Conservation (phyloP, 2,113 vertebrate species). For the Gorsachius goisagi region DNA sequence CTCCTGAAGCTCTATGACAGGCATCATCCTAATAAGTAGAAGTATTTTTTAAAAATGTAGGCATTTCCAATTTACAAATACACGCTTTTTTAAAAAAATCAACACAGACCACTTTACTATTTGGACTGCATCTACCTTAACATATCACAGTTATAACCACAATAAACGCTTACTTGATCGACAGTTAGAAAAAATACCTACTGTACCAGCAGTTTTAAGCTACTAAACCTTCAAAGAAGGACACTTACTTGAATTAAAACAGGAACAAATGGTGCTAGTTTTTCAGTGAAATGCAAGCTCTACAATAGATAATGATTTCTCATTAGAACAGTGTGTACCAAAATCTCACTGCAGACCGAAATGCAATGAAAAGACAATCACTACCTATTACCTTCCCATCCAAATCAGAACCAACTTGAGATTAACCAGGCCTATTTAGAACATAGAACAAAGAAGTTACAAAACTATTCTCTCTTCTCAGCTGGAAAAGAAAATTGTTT, state of each 20-base stretch:
- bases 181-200: background rate
- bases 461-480: background rate
- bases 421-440: background rate
- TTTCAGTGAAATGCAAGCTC: conserved; percentile 83
- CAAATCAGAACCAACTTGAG: background rate
- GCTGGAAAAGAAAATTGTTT: background rate
- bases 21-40: conserved; percentile 65
- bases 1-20: conserved; percentile 9
- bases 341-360: background rate
- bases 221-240: background rate
- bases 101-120: background rate
- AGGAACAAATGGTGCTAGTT: conserved; percentile 72
- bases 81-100: background rate
- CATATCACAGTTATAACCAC: background rate
- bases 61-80: background rate
- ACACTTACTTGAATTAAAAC: conserved; percentile 65
- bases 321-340: background rate
- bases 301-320: conserved; percentile 51
- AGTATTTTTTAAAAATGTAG: background rate
- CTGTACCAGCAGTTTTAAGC: background rate
- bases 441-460: background rate
- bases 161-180: background rate
- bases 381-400: background rate
- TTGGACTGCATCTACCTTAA: background rate
- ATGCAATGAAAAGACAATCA: background rate